Evolutionary conservation across 2,888 invertebrate genomes (phyloP).

Genomic region (Hirtodrosophila alboralis): DNA sequence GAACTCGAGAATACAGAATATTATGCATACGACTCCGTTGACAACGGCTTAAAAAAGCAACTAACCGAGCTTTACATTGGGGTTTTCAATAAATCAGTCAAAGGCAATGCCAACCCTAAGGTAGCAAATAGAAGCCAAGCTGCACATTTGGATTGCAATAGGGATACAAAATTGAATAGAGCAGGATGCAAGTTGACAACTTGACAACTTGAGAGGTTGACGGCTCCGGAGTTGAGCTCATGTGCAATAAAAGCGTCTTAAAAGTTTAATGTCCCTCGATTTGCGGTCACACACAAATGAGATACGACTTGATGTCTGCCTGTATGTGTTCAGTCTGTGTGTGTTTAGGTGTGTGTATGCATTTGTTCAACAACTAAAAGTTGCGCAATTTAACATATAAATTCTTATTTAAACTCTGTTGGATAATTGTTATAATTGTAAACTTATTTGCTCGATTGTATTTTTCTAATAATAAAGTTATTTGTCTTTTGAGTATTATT

Average conservation of each 20-base stretch:
- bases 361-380: constrained; percentile 16
- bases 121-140: constrained; percentile 62
- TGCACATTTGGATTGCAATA: constrained; percentile 24
- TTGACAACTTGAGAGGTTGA: constrained; percentile 17
- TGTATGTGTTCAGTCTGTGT: constrained; percentile 6
- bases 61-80: constrained; percentile 24
- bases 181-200: constrained; percentile 23
- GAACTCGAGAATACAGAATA: constrained; percentile 39
- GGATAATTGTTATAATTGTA: constrained; percentile 1
- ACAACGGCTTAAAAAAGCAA: constrained; percentile 8
- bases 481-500: no score
- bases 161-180: constrained; percentile 66
- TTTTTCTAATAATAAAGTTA: no score
- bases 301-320: constrained; percentile 39
- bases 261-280: constrained; percentile 73
- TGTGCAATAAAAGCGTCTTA: constrained; percentile 77
- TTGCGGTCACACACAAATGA: constrained; percentile 68
- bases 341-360: constrained; percentile 8
- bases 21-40: constrained; percentile 45
- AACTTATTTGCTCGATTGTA: not conserved
- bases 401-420: not conserved
- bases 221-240: constrained; percentile 28
- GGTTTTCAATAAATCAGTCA: constrained; percentile 62
- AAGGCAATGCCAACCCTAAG: constrained; percentile 60
- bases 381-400: constrained; percentile 16